Evolutionary conservation across 2,888 invertebrate genomes (phyloP).

Genomic region (Ophioninae sp.): DNA sequence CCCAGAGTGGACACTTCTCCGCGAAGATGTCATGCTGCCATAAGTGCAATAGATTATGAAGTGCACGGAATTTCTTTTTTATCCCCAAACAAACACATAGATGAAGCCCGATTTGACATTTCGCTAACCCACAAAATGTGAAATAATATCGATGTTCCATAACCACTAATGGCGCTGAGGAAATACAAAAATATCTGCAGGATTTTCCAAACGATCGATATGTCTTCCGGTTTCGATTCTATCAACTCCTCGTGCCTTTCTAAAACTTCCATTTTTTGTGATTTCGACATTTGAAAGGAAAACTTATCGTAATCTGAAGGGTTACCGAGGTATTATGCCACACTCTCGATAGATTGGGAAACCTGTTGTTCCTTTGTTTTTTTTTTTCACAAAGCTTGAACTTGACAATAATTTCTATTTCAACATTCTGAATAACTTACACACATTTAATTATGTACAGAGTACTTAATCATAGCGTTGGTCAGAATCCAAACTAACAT

Average conservation of each 20-base stretch:
- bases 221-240: slow-evolving; percentile 67
- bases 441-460: slow-evolving; percentile 23
- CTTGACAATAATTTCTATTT: slow-evolving; percentile 41
- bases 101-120: not conserved
- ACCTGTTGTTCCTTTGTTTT: not conserved
- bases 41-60: slow-evolving; percentile 3
- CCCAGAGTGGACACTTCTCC: slow-evolving; percentile 71
- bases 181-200: slow-evolving; percentile 66
- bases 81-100: not conserved
- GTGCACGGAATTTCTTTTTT: not conserved
- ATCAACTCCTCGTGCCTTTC: slow-evolving; percentile 70
- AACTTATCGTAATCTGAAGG: not conserved
- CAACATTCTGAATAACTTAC: slow-evolving; percentile 23
- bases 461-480: not conserved
- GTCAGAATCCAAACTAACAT: not conserved
- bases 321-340: not conserved
- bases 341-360: not conserved
- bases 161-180: slow-evolving; percentile 67
- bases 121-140: slow-evolving; percentile 71
- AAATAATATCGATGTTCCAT: slow-evolving; percentile 68
- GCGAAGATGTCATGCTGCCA: slow-evolving; percentile 67
- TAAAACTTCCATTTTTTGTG: slow-evolving; percentile 62
- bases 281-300: not conserved
- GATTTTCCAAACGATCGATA: slow-evolving; percentile 71
- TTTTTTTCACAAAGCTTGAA: slow-evolving; percentile 9